Evolutionary conservation across 2,888 invertebrate species (phyloP).

Genomic region (Myathropa florea): DNA sequence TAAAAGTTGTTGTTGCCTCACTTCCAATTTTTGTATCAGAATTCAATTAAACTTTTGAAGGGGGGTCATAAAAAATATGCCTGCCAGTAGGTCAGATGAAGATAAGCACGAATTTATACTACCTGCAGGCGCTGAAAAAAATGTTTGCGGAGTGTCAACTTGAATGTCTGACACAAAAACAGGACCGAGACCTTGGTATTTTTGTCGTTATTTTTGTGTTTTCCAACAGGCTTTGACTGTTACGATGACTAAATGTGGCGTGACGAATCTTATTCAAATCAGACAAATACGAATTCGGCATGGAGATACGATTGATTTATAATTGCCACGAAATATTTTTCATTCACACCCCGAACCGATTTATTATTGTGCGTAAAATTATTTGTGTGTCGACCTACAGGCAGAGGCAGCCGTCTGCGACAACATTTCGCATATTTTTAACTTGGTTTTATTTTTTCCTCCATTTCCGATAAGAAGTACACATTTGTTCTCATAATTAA

Average conservation of each 20-base stretch:
- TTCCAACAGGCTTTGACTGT: neutral
- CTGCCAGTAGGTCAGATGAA: constrained; percentile 23
- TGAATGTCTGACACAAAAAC: neutral
- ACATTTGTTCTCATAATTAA: constrained; percentile 43
- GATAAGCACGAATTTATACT: constrained; percentile 27
- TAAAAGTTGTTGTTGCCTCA: neutral
- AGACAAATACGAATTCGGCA: constrained; percentile 21
- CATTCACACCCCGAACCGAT: neutral
- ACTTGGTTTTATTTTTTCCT: neutral
- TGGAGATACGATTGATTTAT: constrained; percentile 31
- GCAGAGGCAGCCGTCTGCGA: constrained; percentile 1
- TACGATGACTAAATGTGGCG: neutral
- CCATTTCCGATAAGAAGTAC: constrained; percentile 23
- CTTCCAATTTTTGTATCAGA: constrained; percentile 14
- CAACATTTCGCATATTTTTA: constrained; percentile 20
- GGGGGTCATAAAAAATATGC: constrained; percentile 1
- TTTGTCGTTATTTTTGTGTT: neutral
- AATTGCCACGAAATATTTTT: neutral
- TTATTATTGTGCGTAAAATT: neutral
- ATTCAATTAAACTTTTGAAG: constrained; percentile 23
- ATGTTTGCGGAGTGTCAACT: constrained; percentile 1
- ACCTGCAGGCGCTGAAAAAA: constrained; percentile 1
- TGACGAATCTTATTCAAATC: constrained; percentile 26
- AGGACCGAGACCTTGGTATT: neutral
- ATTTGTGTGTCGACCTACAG: neutral